Percentiles rank a stretch among this genome's conserved stretches.
phyloP scores from a whole-genome alignment of 64 coral and sea anemone species.

The Actinia tenebrosa region DNA sequence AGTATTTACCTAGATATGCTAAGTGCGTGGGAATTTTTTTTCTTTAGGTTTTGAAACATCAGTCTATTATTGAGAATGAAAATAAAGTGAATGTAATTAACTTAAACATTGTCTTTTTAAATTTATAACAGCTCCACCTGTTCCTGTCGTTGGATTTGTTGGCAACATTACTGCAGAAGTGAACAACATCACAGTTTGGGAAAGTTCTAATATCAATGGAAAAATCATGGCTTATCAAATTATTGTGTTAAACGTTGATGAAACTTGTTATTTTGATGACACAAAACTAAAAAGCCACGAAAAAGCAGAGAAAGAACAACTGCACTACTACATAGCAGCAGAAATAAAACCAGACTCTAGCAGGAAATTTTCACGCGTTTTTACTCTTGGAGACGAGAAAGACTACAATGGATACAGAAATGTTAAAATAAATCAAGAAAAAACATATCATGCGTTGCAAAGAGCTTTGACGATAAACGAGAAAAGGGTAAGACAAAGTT shows the following conservation, averaged over 20 bases:
- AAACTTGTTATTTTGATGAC: background rate
- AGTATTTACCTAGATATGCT: too few species aligned
- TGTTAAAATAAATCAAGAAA: background rate
- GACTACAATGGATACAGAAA: conserved; percentile 25
- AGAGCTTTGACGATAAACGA: conserved; percentile 1
- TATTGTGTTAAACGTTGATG: too few species aligned
- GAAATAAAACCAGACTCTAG: conserved; percentile 17
- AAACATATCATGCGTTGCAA: conserved; percentile 22
- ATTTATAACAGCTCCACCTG: conserved; percentile 8
- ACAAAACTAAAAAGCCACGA: background rate
- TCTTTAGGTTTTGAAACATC: too few species aligned
- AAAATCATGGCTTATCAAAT: background rate
- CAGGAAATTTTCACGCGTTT: background rate
- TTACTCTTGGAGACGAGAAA: conserved; percentile 43
- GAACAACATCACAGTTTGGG: background rate
- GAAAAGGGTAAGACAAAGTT: background rate
- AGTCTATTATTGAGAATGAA: too few species aligned
- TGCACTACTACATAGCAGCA: conserved; percentile 36
- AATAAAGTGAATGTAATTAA: too few species aligned
- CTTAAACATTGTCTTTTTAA: too few species aligned
- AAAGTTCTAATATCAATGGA: conserved; percentile 22
- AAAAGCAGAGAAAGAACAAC: background rate
- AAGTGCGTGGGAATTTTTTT: too few species aligned
- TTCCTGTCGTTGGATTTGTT: background rate
- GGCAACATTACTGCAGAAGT: conserved; percentile 19